A percentile compares a stretch with the other conserved stretches of the same genome.
Conservation (phyloP, 2,797 vertebrate genomes). For the Sebastes reedi region DNA sequence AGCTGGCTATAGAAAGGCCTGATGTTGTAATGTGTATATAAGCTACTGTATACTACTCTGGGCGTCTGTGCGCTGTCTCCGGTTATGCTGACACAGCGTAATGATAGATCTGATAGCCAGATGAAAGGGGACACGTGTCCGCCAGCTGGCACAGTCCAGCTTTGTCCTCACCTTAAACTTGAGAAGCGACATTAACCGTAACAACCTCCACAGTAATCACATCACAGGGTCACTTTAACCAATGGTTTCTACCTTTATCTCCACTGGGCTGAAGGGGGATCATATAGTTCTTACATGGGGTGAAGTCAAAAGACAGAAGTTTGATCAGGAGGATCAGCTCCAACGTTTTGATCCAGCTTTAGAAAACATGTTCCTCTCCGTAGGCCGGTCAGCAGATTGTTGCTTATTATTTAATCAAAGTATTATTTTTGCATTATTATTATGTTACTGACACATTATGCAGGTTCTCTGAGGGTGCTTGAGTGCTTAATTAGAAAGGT, state of each 20-base stretch:
- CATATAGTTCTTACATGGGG: background rate
- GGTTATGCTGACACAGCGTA: constrained; percentile 48
- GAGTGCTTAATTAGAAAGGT: constrained; percentile 59
- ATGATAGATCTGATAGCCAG: constrained; percentile 31
- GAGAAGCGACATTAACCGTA: background rate
- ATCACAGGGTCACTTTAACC: background rate
- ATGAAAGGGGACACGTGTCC: constrained; percentile 33
- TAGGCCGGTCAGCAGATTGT: background rate
- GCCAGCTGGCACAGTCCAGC: background rate
- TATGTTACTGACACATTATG: constrained; percentile 27
- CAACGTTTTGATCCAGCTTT: background rate
- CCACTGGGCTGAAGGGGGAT: background rate
- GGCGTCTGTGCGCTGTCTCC: background rate
- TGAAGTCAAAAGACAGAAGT: background rate
- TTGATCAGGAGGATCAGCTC: background rate
- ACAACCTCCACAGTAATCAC: background rate
- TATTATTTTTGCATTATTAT: constrained; percentile 27
- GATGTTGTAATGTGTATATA: constrained; percentile 24
- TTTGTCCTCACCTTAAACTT: constrained; percentile 27
- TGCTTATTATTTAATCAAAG: constrained; percentile 21
- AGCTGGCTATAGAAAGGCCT: background rate
- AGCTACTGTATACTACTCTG: background rate
- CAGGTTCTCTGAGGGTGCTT: constrained; percentile 21
- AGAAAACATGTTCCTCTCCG: background rate
- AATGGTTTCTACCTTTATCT: background rate